These are phyloP conservation scores for Microtus agrestis DNA, from an alignment of 2,797 vertebrate genomes.

Conservation along the genomic window DNA sequence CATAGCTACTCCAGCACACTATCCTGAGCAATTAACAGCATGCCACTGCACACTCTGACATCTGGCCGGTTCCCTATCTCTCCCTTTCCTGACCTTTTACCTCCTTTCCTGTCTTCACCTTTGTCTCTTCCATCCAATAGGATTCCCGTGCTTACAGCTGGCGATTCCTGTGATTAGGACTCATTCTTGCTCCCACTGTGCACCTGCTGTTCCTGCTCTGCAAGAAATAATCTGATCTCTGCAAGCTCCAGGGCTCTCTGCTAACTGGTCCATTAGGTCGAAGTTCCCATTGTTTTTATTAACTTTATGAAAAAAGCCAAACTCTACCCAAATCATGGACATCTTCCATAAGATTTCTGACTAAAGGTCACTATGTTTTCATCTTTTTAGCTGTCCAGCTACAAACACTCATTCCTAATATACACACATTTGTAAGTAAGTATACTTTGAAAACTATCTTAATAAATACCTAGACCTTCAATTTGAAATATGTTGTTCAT, in stretches of 20 bases:
- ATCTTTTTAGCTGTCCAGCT: background rate
- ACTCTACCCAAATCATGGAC: slow-evolving; percentile 18
- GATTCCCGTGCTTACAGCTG: slow-evolving; percentile 19
- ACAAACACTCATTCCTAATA: slow-evolving; percentile 12
- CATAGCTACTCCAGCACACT: background rate
- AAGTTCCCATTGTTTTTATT: slow-evolving; percentile 43
- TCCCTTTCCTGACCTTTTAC: slow-evolving; percentile 9
- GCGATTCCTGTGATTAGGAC: slow-evolving; percentile 4
- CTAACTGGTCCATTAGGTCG: background rate
- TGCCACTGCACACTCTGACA: background rate
- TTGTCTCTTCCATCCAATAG: slow-evolving; percentile 26
- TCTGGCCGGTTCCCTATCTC: background rate
- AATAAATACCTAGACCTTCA: background rate
- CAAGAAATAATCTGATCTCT: slow-evolving; percentile 24
- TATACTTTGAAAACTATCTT: slow-evolving; percentile 38
- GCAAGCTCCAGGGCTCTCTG: slow-evolving; percentile 45
- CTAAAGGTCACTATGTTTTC: slow-evolving; percentile 2
- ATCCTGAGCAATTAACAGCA: slow-evolving; percentile 16
- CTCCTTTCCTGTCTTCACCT: slow-evolving; percentile 38
- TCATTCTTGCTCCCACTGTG: slow-evolving; percentile 25
- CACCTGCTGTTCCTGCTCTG: slow-evolving; percentile 41
- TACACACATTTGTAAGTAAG: background rate
- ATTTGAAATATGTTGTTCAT: slow-evolving; percentile 32
- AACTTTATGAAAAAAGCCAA: slow-evolving; percentile 61
- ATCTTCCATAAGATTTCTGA: background rate